Evolutionary conservation across 2,113 vertebrate species (phyloP), one percentile per base, ranked within the genome.

Genomic region (Turdus rufiventris): DNA sequence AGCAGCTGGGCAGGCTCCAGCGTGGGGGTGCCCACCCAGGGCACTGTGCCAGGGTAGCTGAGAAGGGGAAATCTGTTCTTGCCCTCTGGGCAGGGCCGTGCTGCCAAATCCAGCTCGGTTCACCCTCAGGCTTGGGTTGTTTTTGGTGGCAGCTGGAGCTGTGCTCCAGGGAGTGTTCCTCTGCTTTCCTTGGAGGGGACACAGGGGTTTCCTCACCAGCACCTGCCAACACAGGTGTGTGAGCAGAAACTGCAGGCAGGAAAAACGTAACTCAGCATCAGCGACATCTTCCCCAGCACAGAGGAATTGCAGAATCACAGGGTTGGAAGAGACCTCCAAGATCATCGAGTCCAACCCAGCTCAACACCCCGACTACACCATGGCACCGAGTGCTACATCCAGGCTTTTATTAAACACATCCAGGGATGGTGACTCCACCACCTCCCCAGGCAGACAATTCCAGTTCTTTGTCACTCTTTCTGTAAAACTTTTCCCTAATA

Each of bases 241-340:
- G 72, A 80, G 38, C 18, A 88, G 38, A 50, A 85, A 8, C 21
- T 7, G 33, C 26, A 42, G n/a, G 38, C 25, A 8, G 29, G 31
- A 19, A 15, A 45, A 50, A 36, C 3, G 7, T 3, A 23, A 6
- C 45, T 50, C 62, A 31, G 21, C 18, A 28, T 31, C 34, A 14
- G 0, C 1, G 26, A 9, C 29, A 12, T 42, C 42, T 33, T 58
- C 20, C 45, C 34, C 36, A 24, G 0, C 4, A 7, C 1, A 1
- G 42, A 38, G 48, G 20, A 50, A 43, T 23, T 29, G 8, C 61
- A 62, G 9, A 67, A 47, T 51, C 33, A 13, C 25, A 33, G 1
- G 29, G 10, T 1, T 53, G 60, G 60, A 18, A 63, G 24, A 63
- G 47, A 51, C 10, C 58, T 42, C 0, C 9, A 29, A 13, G 18